phyloP scores from a whole-genome alignment of 2,113 vertebrate genomes.

The Gila orcuttii region DNA sequence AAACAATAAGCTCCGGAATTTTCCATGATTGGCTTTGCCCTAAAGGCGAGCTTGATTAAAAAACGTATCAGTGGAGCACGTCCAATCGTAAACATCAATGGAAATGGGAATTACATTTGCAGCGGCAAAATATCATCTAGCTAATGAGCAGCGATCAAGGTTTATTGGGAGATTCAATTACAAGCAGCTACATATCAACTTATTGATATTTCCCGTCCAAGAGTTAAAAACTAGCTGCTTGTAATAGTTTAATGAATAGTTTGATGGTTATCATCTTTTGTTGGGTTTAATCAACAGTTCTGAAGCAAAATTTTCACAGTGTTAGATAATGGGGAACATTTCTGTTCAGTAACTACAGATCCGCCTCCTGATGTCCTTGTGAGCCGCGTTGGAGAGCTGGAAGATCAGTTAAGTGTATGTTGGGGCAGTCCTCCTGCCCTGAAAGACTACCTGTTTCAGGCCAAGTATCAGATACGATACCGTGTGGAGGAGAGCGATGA shows the following conservation, averaged over 20 bases:
- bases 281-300: background rate
- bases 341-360: conserved; percentile 87
- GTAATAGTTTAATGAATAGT: background rate
- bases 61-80: conserved; percentile 46
- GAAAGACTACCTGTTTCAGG: conserved; percentile 94
- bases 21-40: conserved; percentile 47
- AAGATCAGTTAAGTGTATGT: conserved; percentile 91
- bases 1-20: conserved; percentile 62
- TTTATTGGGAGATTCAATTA: conserved; percentile 4
- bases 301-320: background rate
- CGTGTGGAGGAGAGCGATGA: conserved; percentile 89
- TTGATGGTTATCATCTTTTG: background rate
- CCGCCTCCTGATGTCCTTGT: conserved; percentile 88
- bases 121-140: conserved; percentile 20
- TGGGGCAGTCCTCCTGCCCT: conserved; percentile 89
- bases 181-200: background rate
- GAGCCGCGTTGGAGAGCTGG: conserved; percentile 86
- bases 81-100: conserved; percentile 32
- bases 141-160: background rate
- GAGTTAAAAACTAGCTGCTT: too few species aligned
- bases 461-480: conserved; percentile 97
- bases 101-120: background rate
- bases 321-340: conserved; percentile 25
- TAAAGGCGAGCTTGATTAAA: conserved; percentile 36
- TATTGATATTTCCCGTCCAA: background rate